A percentile compares a stretch with the other conserved stretches of the same genome.
Evolutionary conservation across 2,113 vertebrate genomes (phyloP).

Genomic region (Hydrochoerus hydrochaeris): DNA sequence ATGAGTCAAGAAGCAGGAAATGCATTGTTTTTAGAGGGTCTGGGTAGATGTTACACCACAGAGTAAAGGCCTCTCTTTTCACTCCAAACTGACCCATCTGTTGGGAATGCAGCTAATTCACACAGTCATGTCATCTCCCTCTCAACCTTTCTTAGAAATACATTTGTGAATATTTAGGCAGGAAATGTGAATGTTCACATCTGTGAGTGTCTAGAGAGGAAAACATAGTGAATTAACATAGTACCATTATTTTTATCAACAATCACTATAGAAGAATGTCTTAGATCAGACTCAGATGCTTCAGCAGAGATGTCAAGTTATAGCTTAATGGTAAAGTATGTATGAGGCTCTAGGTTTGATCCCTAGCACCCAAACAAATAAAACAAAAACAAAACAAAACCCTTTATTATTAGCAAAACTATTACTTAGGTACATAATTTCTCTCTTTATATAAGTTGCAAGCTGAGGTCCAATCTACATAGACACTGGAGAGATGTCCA

Average conservation of each 20-base stretch:
- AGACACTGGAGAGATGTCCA: neutral
- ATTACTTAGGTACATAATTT: neutral
- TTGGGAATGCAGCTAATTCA: accelerated
- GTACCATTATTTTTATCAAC: neutral
- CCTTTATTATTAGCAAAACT: neutral
- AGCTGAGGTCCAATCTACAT: neutral
- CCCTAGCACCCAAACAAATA: no score
- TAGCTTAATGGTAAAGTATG: no score
- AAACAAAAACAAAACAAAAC: neutral
- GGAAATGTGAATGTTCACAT: neutral
- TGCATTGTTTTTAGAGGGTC: neutral
- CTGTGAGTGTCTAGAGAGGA: neutral
- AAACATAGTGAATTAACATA: neutral
- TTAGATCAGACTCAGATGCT: neutral
- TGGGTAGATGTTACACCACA: neutral
- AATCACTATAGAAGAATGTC: neutral
- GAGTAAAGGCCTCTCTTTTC: neutral
- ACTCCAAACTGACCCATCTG: neutral
- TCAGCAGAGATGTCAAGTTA: neutral
- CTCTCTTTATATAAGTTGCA: neutral
- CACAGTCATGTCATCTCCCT: accelerated
- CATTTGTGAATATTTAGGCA: neutral
- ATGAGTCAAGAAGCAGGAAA: neutral
- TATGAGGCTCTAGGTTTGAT: neutral
- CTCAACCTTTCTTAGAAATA: neutral